phyloP scores from a whole-genome alignment of 2,797 vertebrate genomes.

The Anableps anableps region DNA sequence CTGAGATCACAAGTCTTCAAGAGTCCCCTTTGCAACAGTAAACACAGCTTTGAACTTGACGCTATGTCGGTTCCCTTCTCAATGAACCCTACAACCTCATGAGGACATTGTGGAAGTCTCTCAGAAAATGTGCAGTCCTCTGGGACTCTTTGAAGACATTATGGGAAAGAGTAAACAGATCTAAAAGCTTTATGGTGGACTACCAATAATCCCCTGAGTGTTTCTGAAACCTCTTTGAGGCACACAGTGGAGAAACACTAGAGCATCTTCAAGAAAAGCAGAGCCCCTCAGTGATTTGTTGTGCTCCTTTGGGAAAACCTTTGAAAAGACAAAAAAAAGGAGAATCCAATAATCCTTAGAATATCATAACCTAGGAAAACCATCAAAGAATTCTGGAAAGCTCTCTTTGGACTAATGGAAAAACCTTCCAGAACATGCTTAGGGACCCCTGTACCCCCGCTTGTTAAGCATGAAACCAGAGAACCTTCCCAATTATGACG shows the following conservation, averaged over 20 bases:
- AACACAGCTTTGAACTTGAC: neutral
- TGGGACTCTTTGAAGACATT: neutral
- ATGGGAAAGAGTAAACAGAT: neutral
- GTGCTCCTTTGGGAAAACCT: neutral
- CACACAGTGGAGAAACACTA: neutral
- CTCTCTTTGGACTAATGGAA: neutral
- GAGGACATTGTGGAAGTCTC: neutral
- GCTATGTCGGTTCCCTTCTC: neutral
- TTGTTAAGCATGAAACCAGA: neutral
- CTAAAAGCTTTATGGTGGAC: neutral
- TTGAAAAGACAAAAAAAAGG: neutral
- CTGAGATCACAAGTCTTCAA: neutral
- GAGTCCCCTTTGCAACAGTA: neutral
- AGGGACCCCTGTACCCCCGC: neutral
- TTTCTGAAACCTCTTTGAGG: conserved; percentile 1
- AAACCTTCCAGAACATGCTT: neutral
- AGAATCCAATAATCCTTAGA: neutral
- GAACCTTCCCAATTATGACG: neutral
- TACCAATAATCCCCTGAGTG: neutral
- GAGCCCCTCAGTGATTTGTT: neutral
- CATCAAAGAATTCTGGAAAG: neutral
- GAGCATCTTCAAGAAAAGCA: neutral
- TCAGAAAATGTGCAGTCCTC: conserved; percentile 2
- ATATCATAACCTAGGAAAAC: neutral
- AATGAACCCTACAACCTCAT: conserved; percentile 15